Conservation (phyloP, 2,113 vertebrate species). For the Probosciger aterrimus region DNA sequence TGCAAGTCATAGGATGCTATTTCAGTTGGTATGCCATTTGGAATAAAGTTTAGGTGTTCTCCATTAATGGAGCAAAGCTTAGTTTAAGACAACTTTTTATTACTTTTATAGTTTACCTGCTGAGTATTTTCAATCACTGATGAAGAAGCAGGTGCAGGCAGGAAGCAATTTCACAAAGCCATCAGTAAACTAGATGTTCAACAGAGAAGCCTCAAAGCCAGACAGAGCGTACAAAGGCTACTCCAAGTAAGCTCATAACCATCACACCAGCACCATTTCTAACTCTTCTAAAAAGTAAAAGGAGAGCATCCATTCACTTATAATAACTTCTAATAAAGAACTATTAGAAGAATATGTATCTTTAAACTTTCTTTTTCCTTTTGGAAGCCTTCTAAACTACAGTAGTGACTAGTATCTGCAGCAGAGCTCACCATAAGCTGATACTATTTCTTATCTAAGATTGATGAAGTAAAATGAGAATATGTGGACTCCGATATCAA, state of each 20-base stretch:
- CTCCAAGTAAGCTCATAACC: not conserved
- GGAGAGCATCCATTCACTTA: not conserved
- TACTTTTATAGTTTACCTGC: not conserved
- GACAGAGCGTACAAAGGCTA: not conserved
- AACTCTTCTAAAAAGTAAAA: not conserved
- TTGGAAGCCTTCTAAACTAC: not conserved
- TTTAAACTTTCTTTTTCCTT: not conserved
- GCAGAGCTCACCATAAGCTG: not conserved
- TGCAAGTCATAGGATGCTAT: not conserved
- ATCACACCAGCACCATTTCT: not conserved
- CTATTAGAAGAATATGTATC: not conserved
- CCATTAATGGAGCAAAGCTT: not conserved
- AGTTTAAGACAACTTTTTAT: not conserved
- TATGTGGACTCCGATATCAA: not conserved
- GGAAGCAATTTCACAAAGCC: not conserved
- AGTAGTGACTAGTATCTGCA: not conserved
- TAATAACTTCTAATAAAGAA: not conserved
- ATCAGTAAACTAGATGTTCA: not conserved
- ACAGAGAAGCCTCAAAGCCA: not conserved
- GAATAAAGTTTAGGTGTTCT: not conserved
- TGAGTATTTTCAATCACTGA: not conserved
- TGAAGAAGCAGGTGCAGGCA: not conserved
- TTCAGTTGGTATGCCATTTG: not conserved
- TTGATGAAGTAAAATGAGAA: not conserved
- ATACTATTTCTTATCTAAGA: not conserved